Conservation (phyloP, 2,888 invertebrate genomes). For the Ypsolopha scabrella region DNA sequence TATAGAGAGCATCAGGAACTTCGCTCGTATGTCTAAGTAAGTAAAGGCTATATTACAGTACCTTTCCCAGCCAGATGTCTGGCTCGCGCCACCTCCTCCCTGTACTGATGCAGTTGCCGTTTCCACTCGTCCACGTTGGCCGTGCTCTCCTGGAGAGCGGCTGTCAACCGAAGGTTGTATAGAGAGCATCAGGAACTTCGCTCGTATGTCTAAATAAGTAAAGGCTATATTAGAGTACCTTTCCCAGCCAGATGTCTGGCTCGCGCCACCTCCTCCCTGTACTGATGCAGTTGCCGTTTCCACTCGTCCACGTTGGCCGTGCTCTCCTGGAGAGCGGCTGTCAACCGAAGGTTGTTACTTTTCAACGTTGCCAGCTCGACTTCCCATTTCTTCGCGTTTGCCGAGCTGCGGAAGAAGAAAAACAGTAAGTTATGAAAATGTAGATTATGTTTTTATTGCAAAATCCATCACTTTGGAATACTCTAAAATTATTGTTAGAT, state of each 20-base stretch:
- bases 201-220: no score
- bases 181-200: no score
- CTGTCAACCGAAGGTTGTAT: conserved; percentile 30
- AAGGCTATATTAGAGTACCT: conserved; percentile 22
- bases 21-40: no score
- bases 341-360: conserved; percentile 94
- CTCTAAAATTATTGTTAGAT: neutral
- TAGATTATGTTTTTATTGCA: neutral
- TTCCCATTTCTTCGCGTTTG: conserved; percentile 99
- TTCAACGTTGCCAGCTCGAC: conserved; percentile 95
- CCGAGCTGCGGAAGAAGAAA: conserved; percentile 76
- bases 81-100: conserved; percentile 82
- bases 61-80: no score
- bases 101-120: conserved; percentile 91
- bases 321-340: conserved; percentile 93
- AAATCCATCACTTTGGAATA: neutral
- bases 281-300: conserved; percentile 95
- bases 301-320: conserved; percentile 98
- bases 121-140: no score
- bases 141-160: no score
- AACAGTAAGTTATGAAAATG: neutral
- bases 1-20: no score
- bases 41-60: no score
- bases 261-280: conserved; percentile 90
- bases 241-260: conserved; percentile 71